These are phyloP conservation scores for Harpagoxenus sublaevis DNA, from an alignment of 2,888 invertebrate species.

Conservation along the genomic window DNA sequence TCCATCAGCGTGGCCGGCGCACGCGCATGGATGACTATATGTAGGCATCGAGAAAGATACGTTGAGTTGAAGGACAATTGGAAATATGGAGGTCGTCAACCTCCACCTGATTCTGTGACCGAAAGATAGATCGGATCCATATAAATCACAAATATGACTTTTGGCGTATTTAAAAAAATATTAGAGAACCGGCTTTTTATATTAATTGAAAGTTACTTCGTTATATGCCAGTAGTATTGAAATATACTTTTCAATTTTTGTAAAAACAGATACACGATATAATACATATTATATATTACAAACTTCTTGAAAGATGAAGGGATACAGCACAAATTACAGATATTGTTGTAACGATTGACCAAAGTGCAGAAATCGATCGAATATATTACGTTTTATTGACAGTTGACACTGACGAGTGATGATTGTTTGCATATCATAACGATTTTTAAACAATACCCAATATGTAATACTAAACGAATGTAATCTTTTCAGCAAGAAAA, in stretches of 20 bases:
- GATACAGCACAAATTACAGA: too few relatives aligned
- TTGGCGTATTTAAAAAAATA: not conserved
- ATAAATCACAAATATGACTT: not conserved
- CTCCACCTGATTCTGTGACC: not conserved
- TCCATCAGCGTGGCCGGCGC: conserved; percentile 2
- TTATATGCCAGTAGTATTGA: too few relatives aligned
- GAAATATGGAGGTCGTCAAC: not conserved
- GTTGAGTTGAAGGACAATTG: conserved; percentile 18
- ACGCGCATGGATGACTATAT: not conserved
- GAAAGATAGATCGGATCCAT: not conserved
- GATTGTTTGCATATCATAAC: not conserved
- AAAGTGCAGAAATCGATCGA: too few relatives aligned
- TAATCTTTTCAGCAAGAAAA: not conserved
- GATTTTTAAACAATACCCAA: not conserved
- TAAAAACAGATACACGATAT: too few relatives aligned
- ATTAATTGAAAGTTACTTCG: not conserved
- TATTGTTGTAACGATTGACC: too few relatives aligned
- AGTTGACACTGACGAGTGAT: not conserved
- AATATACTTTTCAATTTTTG: too few relatives aligned
- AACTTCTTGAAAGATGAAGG: too few relatives aligned
- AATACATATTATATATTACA: too few relatives aligned
- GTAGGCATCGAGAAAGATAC: not conserved
- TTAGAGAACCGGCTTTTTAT: not conserved
- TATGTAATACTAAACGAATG: not conserved
- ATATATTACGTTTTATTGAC: not conserved